Base-by-base conservation (phyloP, 1,140 invertebrate species). In the Hirudo medicinalis region DNA sequence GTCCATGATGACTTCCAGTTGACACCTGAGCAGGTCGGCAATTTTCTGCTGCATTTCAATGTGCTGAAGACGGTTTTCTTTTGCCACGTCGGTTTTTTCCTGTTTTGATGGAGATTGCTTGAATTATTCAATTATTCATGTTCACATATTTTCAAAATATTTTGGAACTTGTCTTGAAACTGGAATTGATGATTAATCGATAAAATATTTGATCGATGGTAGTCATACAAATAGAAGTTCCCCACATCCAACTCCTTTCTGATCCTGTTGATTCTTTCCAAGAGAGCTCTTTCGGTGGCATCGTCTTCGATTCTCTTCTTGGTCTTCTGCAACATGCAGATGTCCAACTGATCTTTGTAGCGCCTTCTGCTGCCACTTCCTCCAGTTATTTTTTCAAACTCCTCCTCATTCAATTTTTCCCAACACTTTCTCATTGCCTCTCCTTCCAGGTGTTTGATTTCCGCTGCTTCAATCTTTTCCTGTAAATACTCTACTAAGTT, bases 21-120 rank as follows among this genome's bases (percentile, higher is more conserved):
- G 22, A 20, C 57, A 63, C 22, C 22, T 22, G 57, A 63, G 57
- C 57, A 63, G 22, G 11, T 63, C 57, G 8, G 57, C 9, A 15
- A 63, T 63, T 20, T 63, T 22, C 57, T 63, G 22, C 29, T 63
- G 57, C 57, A 25, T 32, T 63, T 63, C 57, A 11, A 63, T 49
- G 43, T 49, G 43, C 15, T 49, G 11, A 0, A 0, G 43, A 13
- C 43, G 43, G 43, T 49, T 49, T 9, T 49, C 43, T 17, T 49
- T 49, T 11, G 43, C 43, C 15, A 15, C 11, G 43, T 49, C 43
- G 43, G 43, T 49, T 49, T 63, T 32, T 19, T 63, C 29, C 57
- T 63, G 22, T 63, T 32, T 63, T 15, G 57, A 63, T 22, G 9
- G 19, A 22, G 19, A 1, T n/a, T 13, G 6, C 17, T 22, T 25